A percentile compares a stretch with the other conserved stretches of the same genome.
These are phyloP conservation scores for Marronus borbonicus DNA, from an alignment of 2,888 invertebrate genomes.

Conservation along the genomic window DNA sequence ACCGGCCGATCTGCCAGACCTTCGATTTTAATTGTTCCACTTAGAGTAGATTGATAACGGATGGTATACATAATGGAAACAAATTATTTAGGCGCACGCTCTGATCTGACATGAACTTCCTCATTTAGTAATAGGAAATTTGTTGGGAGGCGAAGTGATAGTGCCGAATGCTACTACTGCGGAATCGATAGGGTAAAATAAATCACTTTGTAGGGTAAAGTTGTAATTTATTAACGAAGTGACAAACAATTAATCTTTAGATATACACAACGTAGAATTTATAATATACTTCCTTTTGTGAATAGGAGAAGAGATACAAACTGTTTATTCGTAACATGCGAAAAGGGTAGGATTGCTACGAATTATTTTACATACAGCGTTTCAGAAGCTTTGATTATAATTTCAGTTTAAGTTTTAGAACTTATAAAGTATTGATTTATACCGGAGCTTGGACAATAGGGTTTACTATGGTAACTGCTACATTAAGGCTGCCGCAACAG, in stretches of 20 bases:
- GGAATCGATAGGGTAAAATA: constrained; percentile 32
- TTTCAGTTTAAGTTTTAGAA: too few species aligned
- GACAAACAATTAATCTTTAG: constrained; percentile 38
- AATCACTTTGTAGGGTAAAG: constrained; percentile 2
- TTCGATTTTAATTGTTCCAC: constrained; percentile 35
- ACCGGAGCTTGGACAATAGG: too few species aligned
- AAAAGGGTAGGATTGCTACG: too few species aligned
- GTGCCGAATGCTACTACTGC: neutral
- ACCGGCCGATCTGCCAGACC: neutral
- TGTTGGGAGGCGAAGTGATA: neutral
- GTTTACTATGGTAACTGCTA: too few species aligned
- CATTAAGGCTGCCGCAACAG: too few species aligned
- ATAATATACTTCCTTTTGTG: neutral
- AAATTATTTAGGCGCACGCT: constrained; percentile 38
- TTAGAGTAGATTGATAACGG: constrained; percentile 31
- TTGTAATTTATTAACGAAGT: constrained; percentile 32
- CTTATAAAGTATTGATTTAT: too few species aligned
- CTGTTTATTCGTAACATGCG: neutral
- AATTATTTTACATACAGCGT: too few species aligned
- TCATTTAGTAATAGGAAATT: constrained; percentile 37
- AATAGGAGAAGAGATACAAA: neutral
- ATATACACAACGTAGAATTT: neutral
- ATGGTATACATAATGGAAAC: constrained; percentile 35
- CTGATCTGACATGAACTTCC: constrained; percentile 36
- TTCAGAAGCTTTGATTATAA: too few species aligned